A percentile compares a stretch with the other conserved stretches of the same genome.
phyloP scores from a whole-genome alignment of 2,888 invertebrate species.

The Agrochola circellaris region DNA sequence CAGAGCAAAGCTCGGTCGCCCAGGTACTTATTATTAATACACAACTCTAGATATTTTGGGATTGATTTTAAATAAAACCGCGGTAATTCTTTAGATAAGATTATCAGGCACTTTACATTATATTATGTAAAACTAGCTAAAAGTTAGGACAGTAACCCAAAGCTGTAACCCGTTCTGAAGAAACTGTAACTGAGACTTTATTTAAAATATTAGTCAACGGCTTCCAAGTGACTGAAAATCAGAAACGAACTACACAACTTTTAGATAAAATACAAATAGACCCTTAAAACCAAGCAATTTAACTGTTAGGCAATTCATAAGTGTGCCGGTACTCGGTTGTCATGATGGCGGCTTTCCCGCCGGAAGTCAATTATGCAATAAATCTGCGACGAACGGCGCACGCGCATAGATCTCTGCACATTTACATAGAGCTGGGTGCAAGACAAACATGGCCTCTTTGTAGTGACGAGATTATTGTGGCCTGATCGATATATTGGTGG shows the following conservation, averaged over 20 bases:
- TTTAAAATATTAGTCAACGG: neutral
- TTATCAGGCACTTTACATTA: too few species aligned
- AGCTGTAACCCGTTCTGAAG: neutral
- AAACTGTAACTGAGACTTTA: neutral
- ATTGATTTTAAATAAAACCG: too few species aligned
- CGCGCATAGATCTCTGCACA: constrained; percentile 67
- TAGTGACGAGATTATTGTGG: constrained; percentile 55
- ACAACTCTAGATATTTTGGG: too few species aligned
- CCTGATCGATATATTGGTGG: constrained; percentile 52
- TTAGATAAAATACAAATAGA: constrained; percentile 11
- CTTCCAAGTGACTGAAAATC: too few species aligned
- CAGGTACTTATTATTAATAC: too few species aligned
- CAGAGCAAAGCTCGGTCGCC: too few species aligned
- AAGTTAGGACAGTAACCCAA: too few species aligned
- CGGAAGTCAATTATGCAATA: constrained; percentile 79
- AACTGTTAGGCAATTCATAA: constrained; percentile 60
- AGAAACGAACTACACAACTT: neutral
- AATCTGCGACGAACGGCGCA: constrained; percentile 71
- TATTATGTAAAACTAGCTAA: too few species aligned
- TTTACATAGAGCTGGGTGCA: constrained; percentile 66
- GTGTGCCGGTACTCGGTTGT: constrained; percentile 52
- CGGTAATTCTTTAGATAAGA: too few species aligned
- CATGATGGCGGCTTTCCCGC: constrained; percentile 70
- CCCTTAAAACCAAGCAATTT: constrained; percentile 42
- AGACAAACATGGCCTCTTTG: constrained; percentile 45